These are phyloP conservation scores for Galerucella pusilla DNA, from an alignment of 2,888 invertebrate species.

Conservation along the genomic window DNA sequence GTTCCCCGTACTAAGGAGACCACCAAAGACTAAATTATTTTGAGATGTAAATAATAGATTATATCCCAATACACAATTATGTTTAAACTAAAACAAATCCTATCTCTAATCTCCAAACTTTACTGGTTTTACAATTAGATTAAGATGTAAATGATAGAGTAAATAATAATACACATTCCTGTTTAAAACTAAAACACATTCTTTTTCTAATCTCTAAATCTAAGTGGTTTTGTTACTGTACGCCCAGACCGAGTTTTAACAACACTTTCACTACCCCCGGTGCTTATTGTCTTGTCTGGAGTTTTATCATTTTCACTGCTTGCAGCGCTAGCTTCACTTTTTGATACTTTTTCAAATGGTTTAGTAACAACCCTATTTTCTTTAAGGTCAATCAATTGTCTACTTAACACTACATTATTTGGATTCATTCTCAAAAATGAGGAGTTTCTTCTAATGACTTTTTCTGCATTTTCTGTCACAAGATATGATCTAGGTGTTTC, in stretches of 20 bases:
- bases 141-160: neutral
- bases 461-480: too few relatives aligned
- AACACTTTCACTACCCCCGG: neutral
- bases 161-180: neutral
- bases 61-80: neutral
- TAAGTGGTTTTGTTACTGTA: conserved; percentile 3
- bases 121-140: neutral
- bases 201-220: conserved; percentile 12
- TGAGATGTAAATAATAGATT: neutral
- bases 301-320: neutral
- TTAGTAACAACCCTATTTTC: neutral
- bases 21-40: neutral
- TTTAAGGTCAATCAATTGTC: neutral
- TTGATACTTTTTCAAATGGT: neutral
- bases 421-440: neutral
- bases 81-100: too few relatives aligned
- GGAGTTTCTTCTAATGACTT: too few relatives aligned
- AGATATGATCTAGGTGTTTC: too few relatives aligned
- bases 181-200: neutral
- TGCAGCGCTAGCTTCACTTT: neutral
- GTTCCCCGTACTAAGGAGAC: neutral
- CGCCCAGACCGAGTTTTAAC: conserved; percentile 4
- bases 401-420: conserved; percentile 11
- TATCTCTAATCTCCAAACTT: too few relatives aligned
- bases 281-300: neutral